Conservation (phyloP, 2,888 invertebrate genomes). For the Trichopoda pennipes region DNA sequence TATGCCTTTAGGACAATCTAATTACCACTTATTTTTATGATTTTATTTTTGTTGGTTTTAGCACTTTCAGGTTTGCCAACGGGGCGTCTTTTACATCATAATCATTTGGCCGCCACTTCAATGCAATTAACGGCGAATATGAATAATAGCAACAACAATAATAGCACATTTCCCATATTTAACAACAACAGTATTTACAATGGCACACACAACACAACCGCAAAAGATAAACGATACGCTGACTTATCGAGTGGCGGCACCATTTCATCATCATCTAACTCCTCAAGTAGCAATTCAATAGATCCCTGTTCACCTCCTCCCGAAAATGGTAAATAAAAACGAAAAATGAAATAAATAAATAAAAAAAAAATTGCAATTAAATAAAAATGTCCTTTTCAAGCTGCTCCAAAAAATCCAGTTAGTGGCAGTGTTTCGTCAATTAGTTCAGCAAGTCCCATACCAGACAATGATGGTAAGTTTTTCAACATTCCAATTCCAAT, state of each 20-base stretch:
- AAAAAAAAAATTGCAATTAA: neutral
- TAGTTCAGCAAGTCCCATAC: slow-evolving; percentile 79
- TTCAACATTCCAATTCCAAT: neutral
- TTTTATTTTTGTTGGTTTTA: slow-evolving; percentile 61
- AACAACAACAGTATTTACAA: slow-evolving; percentile 75
- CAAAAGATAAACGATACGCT: slow-evolving; percentile 68
- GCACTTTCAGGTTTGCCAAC: slow-evolving; percentile 78
- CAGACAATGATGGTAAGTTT: slow-evolving; percentile 79
- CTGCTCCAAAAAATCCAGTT: slow-evolving; percentile 74
- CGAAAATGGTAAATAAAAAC: slow-evolving; percentile 72
- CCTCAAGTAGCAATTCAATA: slow-evolving; percentile 79
- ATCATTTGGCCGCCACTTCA: slow-evolving; percentile 78
- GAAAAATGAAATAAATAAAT: neutral
- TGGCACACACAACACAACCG: slow-evolving; percentile 60
- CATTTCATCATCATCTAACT: slow-evolving; percentile 79
- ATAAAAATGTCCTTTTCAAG: slow-evolving; percentile 21
- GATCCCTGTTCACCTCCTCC: slow-evolving; percentile 79
- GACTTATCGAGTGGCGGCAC: slow-evolving; percentile 76
- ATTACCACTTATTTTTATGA: slow-evolving; percentile 62
- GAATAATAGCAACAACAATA: slow-evolving; percentile 71
- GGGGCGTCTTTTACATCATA: slow-evolving; percentile 80
- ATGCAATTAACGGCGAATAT: slow-evolving; percentile 79
- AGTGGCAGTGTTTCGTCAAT: slow-evolving; percentile 80
- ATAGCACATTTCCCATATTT: slow-evolving; percentile 77
- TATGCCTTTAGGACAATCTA: slow-evolving; percentile 59